Base-by-base conservation (phyloP, 2,888 invertebrate species). In the Tetrapedia diversipes region DNA sequence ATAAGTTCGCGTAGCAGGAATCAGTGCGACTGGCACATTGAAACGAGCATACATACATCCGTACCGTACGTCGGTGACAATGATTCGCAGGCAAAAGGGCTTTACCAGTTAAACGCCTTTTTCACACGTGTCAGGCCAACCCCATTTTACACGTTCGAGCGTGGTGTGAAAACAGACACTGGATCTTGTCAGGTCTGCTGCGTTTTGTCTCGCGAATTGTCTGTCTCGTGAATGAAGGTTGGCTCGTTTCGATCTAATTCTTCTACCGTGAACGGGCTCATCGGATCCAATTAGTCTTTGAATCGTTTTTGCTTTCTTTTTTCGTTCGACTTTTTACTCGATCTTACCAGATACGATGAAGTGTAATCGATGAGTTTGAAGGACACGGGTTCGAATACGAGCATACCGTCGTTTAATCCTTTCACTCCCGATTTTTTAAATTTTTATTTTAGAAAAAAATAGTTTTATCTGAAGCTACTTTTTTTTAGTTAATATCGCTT, bases 71-170 rank as follows among this genome's bases (percentile, higher is more conserved):
- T 24, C 4, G 24, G 24, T 14, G 34, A 53, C 34, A 34, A 53
- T 53, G 19, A 53, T 34, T 53, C 53, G 34, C 10, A 19, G 10
- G 34, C 32, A 53, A 53, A 34, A 53, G 53, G 16, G 34, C 11
- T 32, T 34, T 34, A 34, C 11, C 32, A 53, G 34, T 19, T 53
- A 53, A 53, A 34, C 14, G 34, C 11, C 19, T 32, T 32, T 53
- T 53, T 47, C n/a, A 47, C 47, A 47, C 47, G 47, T 47, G 47
- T 47, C 24, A 24, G 22, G 19, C 16, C 11, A 4, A 53, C 2
- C 34, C 34, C n/a, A n/a, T 19, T 19, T 47, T 53, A 19, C 34
- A n/a, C 19, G 53, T 4, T 34, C 19, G 34, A 53, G 16, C 47
- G 47, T 47, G 24, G 24, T 24, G 24, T 11, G 47, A 14, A 47